These are phyloP conservation scores for Callipepla squamata DNA, from an alignment of 2,113 vertebrate species.

Conservation along the genomic window DNA sequence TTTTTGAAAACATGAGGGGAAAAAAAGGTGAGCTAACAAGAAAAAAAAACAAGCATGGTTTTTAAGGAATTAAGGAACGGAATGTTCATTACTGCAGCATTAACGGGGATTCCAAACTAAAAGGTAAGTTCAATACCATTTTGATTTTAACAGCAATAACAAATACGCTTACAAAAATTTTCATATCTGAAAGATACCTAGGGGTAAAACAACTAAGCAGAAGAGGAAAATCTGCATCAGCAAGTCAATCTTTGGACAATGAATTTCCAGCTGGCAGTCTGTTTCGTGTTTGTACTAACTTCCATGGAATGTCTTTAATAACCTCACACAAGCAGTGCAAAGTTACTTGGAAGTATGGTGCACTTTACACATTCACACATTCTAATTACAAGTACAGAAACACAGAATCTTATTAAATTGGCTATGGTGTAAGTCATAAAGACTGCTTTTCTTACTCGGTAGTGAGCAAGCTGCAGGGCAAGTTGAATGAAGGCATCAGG, in stretches of 20 bases:
- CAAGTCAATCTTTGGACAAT: not conserved
- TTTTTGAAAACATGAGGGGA: not conserved
- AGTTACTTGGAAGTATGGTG: not conserved
- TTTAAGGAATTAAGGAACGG: not conserved
- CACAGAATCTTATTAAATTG: too few relatives aligned
- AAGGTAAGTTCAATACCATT: not conserved
- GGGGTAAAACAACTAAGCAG: not conserved
- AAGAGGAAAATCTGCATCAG: not conserved
- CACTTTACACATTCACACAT: not conserved
- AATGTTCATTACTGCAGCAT: not conserved
- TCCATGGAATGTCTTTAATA: not conserved
- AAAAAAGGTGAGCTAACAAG: not conserved
- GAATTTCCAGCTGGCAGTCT: not conserved
- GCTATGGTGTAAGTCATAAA: not conserved
- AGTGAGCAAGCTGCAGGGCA: conserved; percentile 94
- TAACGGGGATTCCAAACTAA: not conserved
- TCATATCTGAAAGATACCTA: not conserved
- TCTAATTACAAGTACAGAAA: not conserved
- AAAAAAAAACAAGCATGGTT: not conserved
- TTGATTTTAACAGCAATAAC: not conserved
- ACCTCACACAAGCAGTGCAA: not conserved
- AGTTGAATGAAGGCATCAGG: conserved; percentile 95
- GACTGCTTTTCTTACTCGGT: conserved; percentile 78
- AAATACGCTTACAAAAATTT: not conserved
- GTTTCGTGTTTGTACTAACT: not conserved